A percentile compares a stretch with the other conserved stretches of the same genome.
Conservation (phyloP, 1,140 invertebrate species). For the Drosophila pseudoobscura region DNA sequence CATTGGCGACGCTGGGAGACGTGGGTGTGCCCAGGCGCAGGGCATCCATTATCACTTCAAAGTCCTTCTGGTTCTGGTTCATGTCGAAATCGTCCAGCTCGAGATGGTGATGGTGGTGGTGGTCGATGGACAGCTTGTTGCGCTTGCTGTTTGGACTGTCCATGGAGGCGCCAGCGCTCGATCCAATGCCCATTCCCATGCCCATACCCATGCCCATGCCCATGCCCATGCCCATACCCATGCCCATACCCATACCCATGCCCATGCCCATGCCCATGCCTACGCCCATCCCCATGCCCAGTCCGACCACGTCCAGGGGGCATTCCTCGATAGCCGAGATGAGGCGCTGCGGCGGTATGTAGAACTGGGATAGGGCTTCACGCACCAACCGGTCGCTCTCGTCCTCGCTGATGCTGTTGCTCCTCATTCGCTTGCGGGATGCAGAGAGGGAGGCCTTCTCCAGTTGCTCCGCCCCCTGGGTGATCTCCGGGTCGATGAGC, state of each 20-base stretch:
- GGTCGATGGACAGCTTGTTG: constrained; percentile 31
- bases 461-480: constrained; percentile 81
- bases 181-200: constrained; percentile 19
- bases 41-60: constrained; percentile 84
- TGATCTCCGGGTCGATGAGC: constrained; percentile 78
- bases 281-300: constrained; percentile 30
- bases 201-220: constrained; percentile 14
- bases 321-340: constrained; percentile 87
- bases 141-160: constrained; percentile 37
- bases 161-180: constrained; percentile 39
- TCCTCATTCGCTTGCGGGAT: constrained; percentile 79
- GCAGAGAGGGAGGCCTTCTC: constrained; percentile 72
- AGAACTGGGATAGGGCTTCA: constrained; percentile 88
- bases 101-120: constrained; percentile 51
- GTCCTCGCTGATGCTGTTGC: constrained; percentile 84
- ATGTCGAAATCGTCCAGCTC: constrained; percentile 83
- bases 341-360: constrained; percentile 88
- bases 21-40: constrained; percentile 82
- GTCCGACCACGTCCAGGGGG: constrained; percentile 71
- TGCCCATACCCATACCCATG: constrained; percentile 35
- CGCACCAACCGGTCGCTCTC: constrained; percentile 86
- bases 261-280: constrained; percentile 25
- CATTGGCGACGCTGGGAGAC: constrained; percentile 82
- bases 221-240: constrained; percentile 14
- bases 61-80: constrained; percentile 83